Evolutionary conservation across 2,888 invertebrate genomes (phyloP).

Genomic region (Scotopteryx bipunctaria): DNA sequence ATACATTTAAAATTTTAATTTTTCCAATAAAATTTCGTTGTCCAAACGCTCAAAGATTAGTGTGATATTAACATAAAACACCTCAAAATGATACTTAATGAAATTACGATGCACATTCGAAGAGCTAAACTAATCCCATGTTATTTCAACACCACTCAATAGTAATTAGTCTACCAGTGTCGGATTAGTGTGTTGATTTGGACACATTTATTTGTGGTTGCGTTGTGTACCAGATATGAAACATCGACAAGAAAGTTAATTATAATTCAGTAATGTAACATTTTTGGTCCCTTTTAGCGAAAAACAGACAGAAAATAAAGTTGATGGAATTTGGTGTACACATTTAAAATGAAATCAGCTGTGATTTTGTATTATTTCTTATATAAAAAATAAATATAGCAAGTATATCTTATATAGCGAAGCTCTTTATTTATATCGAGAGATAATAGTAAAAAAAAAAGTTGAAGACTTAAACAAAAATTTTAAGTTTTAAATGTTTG

Average conservation of each 20-base stretch:
- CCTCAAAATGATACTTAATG: conserved; percentile 56
- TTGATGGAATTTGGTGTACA: too few species aligned
- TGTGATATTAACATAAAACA: conserved; percentile 57
- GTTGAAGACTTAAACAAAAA: too few species aligned
- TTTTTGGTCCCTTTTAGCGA: too few species aligned
- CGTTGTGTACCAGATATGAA: conserved; percentile 14
- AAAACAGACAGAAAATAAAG: too few species aligned
- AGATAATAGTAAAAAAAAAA: too few species aligned
- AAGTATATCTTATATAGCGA: too few species aligned
- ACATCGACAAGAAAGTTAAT: background rate
- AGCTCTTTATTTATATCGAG: too few species aligned
- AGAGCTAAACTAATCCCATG: conserved; percentile 51
- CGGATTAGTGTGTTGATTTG: conserved; percentile 25
- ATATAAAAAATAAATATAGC: too few species aligned
- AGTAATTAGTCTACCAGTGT: conserved; percentile 32
- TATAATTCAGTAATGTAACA: too few species aligned
- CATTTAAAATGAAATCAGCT: too few species aligned
- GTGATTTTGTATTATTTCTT: too few species aligned
- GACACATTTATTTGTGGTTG: conserved; percentile 24
- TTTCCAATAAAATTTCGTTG: conserved; percentile 44
- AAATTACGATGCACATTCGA: conserved; percentile 51
- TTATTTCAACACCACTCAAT: conserved; percentile 58
- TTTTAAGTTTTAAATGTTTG: too few species aligned
- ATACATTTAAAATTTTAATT: background rate
- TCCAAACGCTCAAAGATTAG: conserved; percentile 66